Percentiles rank a stretch among this genome's conserved stretches.
Evolutionary conservation across 1,140 invertebrate genomes (phyloP).

Genomic region (Plectrocnemia conspersa): DNA sequence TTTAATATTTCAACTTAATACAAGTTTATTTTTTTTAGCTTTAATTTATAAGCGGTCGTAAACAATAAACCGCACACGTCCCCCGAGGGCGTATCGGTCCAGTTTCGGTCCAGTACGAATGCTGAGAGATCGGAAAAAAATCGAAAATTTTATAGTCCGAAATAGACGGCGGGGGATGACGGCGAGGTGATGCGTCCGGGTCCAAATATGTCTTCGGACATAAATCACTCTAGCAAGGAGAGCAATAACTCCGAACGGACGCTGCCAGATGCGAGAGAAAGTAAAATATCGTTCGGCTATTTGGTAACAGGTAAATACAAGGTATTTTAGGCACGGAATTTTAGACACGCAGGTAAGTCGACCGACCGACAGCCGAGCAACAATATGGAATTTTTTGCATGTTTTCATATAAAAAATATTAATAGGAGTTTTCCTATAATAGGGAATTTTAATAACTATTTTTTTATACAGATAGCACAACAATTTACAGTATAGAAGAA

Average conservation of each 20-base stretch:
- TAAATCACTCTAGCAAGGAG: constrained; percentile 30
- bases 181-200: constrained; percentile 6
- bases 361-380: background rate
- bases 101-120: constrained; percentile 3
- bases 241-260: constrained; percentile 29
- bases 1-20: no score
- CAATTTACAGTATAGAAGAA: no score
- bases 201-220: constrained; percentile 32
- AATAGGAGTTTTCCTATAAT: no score
- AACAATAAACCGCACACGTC: constrained; percentile 15
- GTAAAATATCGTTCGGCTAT: constrained; percentile 32
- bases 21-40: no score
- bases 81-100: constrained; percentile 1
- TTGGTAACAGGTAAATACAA: constrained; percentile 29
- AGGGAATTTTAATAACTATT: no score
- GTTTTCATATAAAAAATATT: no score
- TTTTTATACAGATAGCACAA: no score
- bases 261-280: constrained; percentile 30
- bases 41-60: no score
- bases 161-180: constrained; percentile 10
- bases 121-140: background rate
- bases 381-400: no score
- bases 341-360: constrained; percentile 4
- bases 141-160: constrained; percentile 12
- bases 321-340: constrained; percentile 6